Conservation (phyloP, 2,888 invertebrate species). For the Ormyrus labotus region DNA sequence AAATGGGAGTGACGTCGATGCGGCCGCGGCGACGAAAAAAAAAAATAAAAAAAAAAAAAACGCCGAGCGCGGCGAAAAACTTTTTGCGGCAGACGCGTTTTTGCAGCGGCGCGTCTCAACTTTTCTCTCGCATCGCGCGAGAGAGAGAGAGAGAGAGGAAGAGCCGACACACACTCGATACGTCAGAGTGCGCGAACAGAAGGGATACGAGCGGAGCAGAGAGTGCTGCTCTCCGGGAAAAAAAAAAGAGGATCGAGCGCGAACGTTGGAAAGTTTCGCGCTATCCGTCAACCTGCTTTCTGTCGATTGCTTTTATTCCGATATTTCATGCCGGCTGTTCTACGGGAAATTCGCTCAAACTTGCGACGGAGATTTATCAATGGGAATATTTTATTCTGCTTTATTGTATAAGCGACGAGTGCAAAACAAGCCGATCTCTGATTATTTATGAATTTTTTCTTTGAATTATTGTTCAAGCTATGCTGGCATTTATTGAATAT, state of each 20-base stretch:
- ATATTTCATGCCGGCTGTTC: not conserved
- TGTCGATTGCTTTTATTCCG: not conserved
- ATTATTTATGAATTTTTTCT: no score
- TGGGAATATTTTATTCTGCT: not conserved
- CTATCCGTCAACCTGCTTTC: conserved; percentile 30
- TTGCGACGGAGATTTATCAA: not conserved
- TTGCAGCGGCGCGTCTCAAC: conserved; percentile 4
- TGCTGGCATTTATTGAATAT: no score
- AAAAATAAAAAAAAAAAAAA: not conserved
- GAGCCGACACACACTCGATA: conserved; percentile 12
- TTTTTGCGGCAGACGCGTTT: not conserved
- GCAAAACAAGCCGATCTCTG: no score
- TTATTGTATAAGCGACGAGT: no score
- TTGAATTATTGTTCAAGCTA: no score
- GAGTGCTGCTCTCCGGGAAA: not conserved
- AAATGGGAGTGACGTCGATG: no score
- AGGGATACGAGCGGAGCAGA: not conserved
- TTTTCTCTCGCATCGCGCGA: conserved; percentile 21
- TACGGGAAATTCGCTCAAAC: conserved; percentile 8
- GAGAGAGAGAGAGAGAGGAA: no score
- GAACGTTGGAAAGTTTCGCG: conserved; percentile 7
- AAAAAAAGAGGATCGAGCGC: conserved; percentile 22
- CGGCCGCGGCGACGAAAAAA: no score
- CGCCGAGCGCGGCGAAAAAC: not conserved
- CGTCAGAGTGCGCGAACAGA: conserved; percentile 5